phyloP scores from a whole-genome alignment of 2,797 vertebrate species.

The Sebastes glaucus region DNA sequence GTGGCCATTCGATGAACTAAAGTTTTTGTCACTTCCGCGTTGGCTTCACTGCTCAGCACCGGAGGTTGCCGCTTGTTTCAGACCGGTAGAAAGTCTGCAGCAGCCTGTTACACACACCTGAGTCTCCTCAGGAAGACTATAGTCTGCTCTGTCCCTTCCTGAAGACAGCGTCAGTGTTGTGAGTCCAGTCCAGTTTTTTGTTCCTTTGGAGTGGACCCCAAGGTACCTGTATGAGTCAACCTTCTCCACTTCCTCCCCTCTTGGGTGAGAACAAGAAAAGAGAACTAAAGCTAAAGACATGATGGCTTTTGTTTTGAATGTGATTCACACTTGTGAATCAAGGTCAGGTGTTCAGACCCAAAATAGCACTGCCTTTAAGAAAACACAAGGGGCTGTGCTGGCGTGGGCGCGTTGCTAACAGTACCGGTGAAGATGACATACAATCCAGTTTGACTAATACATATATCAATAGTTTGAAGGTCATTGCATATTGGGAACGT shows the following conservation, averaged over 20 bases:
- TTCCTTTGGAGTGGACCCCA: neutral
- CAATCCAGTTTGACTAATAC: neutral
- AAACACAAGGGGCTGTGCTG: neutral
- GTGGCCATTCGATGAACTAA: too few species aligned
- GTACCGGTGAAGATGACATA: neutral
- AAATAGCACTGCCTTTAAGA: neutral
- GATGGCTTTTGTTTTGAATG: neutral
- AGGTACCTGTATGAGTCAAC: neutral
- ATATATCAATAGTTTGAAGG: neutral
- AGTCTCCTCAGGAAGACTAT: neutral
- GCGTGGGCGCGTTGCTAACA: conserved; percentile 6
- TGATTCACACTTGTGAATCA: conserved; percentile 11
- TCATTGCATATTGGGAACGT: neutral
- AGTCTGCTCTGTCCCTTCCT: neutral
- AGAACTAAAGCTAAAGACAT: neutral
- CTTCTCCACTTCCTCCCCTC: neutral
- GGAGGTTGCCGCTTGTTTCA: too few species aligned
- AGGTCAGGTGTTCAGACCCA: neutral
- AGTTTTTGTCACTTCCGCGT: too few species aligned
- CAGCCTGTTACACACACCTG: neutral
- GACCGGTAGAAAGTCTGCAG: too few species aligned
- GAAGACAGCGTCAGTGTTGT: neutral
- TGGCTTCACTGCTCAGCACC: too few species aligned
- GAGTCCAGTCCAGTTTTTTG: neutral
- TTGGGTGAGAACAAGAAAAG: neutral